phyloP scores from a whole-genome alignment of 2,113 vertebrate species.

The Semnornis frantzii region DNA sequence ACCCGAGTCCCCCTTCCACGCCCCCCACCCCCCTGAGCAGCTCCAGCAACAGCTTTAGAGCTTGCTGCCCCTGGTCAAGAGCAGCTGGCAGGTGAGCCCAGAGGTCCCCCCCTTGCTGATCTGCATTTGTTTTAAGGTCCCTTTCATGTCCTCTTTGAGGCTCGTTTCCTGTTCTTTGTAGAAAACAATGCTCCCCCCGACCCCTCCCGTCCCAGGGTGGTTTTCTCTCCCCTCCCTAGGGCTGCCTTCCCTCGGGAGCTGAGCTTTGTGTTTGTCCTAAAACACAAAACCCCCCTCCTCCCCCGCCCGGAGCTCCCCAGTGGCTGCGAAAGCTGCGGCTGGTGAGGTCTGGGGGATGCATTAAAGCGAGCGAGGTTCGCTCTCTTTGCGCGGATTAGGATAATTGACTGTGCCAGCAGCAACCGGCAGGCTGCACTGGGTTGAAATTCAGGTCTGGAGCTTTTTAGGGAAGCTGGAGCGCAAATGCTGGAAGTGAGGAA shows the following conservation, averaged over 20 bases:
- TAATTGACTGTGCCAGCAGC: neutral
- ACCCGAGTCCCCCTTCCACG: fast-evolving
- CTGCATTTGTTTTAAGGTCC: slow-evolving; percentile 47
- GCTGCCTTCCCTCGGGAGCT: neutral
- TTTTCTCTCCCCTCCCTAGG: slow-evolving; percentile 8
- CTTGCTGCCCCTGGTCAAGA: neutral
- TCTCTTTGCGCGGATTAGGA: neutral
- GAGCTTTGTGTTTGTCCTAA: neutral
- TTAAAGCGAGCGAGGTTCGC: neutral
- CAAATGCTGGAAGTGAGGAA: neutral
- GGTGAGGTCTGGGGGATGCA: neutral
- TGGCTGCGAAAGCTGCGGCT: neutral
- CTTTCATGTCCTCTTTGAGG: slow-evolving; percentile 34
- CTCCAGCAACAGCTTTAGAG: neutral
- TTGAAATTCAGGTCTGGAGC: neutral
- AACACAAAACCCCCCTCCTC: neutral
- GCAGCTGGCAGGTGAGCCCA: neutral
- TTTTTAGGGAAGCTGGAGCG: slow-evolving; percentile 8
- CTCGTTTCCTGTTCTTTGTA: slow-evolving; percentile 65
- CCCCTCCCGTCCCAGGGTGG: neutral
- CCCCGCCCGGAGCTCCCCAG: neutral
- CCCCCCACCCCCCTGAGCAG: neutral
- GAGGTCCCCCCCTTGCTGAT: neutral
- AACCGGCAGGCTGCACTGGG: neutral
- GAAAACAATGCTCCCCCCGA: slow-evolving; percentile 7